A percentile compares a stretch with the other conserved stretches of the same genome.
These are phyloP conservation scores for Epinotia ramella DNA, from an alignment of 2,888 invertebrate species.

Conservation along the genomic window DNA sequence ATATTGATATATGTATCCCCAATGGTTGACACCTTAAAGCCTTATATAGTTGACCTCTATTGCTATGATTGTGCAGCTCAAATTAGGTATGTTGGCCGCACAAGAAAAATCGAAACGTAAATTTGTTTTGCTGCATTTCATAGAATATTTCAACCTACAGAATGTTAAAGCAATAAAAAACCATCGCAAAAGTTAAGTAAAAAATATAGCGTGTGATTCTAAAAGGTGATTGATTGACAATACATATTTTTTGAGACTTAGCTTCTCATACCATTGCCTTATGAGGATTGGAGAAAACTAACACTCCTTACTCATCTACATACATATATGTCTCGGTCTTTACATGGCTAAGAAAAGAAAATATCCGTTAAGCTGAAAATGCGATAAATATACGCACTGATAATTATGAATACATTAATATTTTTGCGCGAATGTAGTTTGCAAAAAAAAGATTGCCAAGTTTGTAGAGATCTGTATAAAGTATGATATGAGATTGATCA, in stretches of 20 bases:
- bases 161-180: background rate
- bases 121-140: background rate
- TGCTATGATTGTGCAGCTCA: too few species aligned
- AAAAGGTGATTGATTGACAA: background rate
- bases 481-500: conserved; percentile 7
- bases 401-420: background rate
- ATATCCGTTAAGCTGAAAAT: background rate
- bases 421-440: background rate
- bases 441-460: conserved; percentile 13
- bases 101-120: too few species aligned
- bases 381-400: conserved; percentile 5
- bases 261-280: conserved; percentile 2
- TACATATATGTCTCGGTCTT: conserved; percentile 20
- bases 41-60: too few species aligned
- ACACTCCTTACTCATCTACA: conserved; percentile 12
- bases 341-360: conserved; percentile 23
- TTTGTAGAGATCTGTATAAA: background rate
- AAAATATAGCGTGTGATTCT: conserved; percentile 4
- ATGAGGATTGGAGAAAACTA: conserved; percentile 4
- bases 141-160: background rate
- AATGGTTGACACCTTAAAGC: too few species aligned
- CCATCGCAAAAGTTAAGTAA: background rate
- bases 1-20: too few species aligned
- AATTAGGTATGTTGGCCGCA: too few species aligned
- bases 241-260: conserved; percentile 1